Evolutionary conservation across 2,797 vertebrate species (phyloP).

Genomic region (Paedocypris micromegethes): DNA sequence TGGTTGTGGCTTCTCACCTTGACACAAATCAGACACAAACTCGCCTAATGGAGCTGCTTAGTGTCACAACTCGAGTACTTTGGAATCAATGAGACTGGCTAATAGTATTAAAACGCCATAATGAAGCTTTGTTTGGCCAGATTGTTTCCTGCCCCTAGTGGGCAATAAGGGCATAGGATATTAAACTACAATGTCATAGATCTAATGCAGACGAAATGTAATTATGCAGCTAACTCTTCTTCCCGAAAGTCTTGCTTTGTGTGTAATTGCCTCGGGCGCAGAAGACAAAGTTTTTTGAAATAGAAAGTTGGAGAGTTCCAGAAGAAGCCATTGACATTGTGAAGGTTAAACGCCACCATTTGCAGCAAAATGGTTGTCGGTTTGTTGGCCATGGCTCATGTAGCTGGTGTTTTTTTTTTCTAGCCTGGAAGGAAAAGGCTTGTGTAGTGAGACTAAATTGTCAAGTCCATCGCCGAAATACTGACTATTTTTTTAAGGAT

Average conservation of each 20-base stretch:
- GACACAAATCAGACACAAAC: conserved; percentile 47
- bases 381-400: conserved; percentile 65
- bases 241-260: neutral
- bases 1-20: conserved; percentile 48
- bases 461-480: conserved; percentile 2
- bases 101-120: conserved; percentile 25
- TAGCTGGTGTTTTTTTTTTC: conserved; percentile 64
- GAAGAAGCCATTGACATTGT: conserved; percentile 60
- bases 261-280: neutral
- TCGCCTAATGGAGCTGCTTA: conserved; percentile 37
- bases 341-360: conserved; percentile 59
- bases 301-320: conserved; percentile 34
- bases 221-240: conserved; percentile 42
- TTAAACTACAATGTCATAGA: conserved; percentile 26
- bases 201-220: conserved; percentile 17
- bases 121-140: conserved; percentile 34
- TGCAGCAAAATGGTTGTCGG: conserved; percentile 64
- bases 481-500: neutral
- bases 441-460: conserved; percentile 67
- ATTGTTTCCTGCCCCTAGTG: conserved; percentile 23
- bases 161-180: conserved; percentile 14
- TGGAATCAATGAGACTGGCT: conserved; percentile 18
- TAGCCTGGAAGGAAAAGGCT: conserved; percentile 56
- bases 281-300: conserved; percentile 34
- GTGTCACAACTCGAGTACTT: conserved; percentile 26